Conservation (phyloP, 2,888 invertebrate genomes). For the Troilus luridus region DNA sequence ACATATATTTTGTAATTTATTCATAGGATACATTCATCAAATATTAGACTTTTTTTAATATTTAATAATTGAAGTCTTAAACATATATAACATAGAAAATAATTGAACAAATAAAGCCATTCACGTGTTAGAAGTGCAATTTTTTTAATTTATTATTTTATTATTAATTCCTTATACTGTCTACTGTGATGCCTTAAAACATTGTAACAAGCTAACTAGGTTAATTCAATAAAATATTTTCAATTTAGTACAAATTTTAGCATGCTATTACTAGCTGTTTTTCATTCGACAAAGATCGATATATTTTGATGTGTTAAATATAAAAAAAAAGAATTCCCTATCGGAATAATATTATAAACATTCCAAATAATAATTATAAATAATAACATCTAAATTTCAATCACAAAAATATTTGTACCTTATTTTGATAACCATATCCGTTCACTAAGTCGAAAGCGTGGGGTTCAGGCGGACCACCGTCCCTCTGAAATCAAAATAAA, state of each 20-base stretch:
- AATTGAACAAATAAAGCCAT: background rate
- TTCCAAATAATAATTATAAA: background rate
- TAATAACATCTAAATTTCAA: background rate
- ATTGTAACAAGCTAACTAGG: background rate
- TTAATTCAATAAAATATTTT: background rate
- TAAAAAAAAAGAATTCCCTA: background rate
- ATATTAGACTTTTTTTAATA: no score
- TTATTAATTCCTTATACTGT: background rate
- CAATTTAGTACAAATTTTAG: background rate
- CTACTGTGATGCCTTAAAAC: background rate
- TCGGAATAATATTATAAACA: background rate
- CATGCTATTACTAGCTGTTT: background rate
- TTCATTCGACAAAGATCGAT: background rate
- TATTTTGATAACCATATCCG: constrained; percentile 41
- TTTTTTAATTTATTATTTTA: background rate
- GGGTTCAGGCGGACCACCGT: background rate
- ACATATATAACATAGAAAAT: background rate
- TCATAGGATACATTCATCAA: no score
- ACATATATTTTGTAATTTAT: no score
- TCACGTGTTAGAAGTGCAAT: background rate
- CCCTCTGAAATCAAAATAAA: constrained; percentile 47
- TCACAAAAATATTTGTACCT: constrained; percentile 13
- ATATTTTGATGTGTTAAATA: background rate
- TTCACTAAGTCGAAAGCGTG: constrained; percentile 37
- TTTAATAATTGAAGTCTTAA: no score